Evolutionary conservation across 2,888 invertebrate genomes (phyloP), one percentile per base, ranked within the genome.

Genomic region (Brachyptera putata): DNA sequence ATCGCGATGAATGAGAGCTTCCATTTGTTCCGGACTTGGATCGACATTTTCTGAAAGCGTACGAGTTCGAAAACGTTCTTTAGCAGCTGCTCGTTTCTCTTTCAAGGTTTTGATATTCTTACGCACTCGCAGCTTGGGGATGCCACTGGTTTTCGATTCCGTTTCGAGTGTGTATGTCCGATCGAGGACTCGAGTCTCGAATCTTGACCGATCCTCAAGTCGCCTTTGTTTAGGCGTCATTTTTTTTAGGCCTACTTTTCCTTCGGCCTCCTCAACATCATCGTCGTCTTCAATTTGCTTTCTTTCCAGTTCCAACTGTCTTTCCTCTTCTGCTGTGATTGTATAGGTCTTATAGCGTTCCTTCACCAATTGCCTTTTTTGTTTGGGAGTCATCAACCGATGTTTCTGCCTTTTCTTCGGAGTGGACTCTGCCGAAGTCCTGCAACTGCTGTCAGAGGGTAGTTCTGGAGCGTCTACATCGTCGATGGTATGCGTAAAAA

Each of bases 271-370:
- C 14, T 60, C 57, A n/a, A 14, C 53, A n/a, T n/a, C n/a, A 13
- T 34, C 18, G 21, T 43, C 60, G 21, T 43, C 60, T 7, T 11
- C 24, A 36, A 41, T 50, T n/a, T 63, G n/a, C 66, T 66, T 18
- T 69, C 67, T 37, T 63, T 62, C 67, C 63, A 56, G 61, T 64
- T 48, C 53, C 53, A 53, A 36, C 18, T 55, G 56, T 9, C 55
- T 34, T 49, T 62, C 61, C 49, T 69, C 70, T 57, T 77, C 76
- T 1, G 81, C 85, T 0, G 84, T 85, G 39, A 91, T 88, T 0
- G 89, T 91, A 70, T 91, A 92, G 0, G 91, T 92, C 71, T 86
- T 87, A 71, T 69, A 72, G 22, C 92, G 82, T 68, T 92, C 90
- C 70, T 89, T 88, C 1, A 86, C 83, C 36, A 86, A 73, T 66